Percentiles rank a stretch among this genome's conserved stretches.
These are phyloP conservation scores for Chaenocephalus aceratus DNA, from an alignment of 2,113 vertebrate genomes.

Conservation along the genomic window DNA sequence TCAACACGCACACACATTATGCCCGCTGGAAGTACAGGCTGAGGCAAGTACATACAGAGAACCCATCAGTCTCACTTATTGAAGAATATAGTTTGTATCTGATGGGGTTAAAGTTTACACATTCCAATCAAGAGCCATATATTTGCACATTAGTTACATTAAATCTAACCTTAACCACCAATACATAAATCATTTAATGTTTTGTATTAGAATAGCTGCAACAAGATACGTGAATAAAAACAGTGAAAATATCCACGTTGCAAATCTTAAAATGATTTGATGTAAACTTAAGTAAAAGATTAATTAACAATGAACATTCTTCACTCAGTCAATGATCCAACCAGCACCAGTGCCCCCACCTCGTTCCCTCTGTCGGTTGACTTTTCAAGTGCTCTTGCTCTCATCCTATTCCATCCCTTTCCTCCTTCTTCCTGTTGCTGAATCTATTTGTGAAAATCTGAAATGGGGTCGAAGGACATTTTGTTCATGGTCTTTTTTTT, in stretches of 20 bases:
- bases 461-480: conserved; percentile 68
- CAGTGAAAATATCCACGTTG: conserved; percentile 36
- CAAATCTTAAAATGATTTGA: conserved; percentile 13
- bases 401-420: conserved; percentile 76
- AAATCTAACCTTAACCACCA: conserved; percentile 18
- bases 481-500: conserved; percentile 58
- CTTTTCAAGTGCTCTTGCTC: conserved; percentile 72
- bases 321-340: conserved; percentile 50
- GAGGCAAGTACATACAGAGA: conserved; percentile 48
- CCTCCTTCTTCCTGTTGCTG: conserved; percentile 67
- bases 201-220: conserved; percentile 24
- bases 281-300: conserved; percentile 37
- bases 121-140: conserved; percentile 64
- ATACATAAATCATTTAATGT: not conserved
- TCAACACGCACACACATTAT: conserved; percentile 44
- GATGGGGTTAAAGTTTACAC: conserved; percentile 59
- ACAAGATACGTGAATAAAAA: conserved; percentile 28
- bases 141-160: conserved; percentile 42
- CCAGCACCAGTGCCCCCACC: conserved; percentile 68
- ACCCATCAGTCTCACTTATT: conserved; percentile 46
- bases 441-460: conserved; percentile 82
- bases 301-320: conserved; percentile 46
- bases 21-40: conserved; percentile 61
- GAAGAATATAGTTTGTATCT: conserved; percentile 28
- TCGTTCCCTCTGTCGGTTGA: conserved; percentile 77